Percentiles rank a stretch among this genome's conserved stretches.
These are phyloP conservation scores for Acleris holmiana DNA, from an alignment of 2,888 invertebrate genomes.

Conservation along the genomic window DNA sequence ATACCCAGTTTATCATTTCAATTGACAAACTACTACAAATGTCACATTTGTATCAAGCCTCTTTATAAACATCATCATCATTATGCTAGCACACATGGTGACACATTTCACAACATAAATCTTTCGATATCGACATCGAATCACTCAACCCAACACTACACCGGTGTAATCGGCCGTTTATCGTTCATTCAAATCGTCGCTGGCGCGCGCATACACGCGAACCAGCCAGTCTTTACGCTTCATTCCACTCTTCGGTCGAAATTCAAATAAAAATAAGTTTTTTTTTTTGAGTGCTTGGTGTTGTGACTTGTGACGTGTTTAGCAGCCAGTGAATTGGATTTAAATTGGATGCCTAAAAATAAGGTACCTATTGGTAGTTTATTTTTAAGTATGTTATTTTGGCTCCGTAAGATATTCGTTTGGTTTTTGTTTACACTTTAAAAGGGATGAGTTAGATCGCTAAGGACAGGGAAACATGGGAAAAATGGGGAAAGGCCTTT, in stretches of 20 bases:
- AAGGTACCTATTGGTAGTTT: not conserved
- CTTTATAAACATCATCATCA: too few relatives aligned
- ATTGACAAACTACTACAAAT: too few relatives aligned
- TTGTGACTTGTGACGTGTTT: slow-evolving; percentile 18
- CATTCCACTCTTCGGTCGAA: slow-evolving; percentile 24
- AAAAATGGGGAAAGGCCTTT: too few relatives aligned
- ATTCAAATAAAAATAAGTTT: not conserved
- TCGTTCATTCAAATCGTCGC: slow-evolving; percentile 49
- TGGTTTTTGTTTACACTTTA: too few relatives aligned
- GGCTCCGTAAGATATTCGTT: not conserved
- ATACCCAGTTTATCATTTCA: too few relatives aligned
- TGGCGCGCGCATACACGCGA: slow-evolving; percentile 46
- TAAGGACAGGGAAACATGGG: too few relatives aligned
- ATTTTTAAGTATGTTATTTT: not conserved
- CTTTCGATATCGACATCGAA: slow-evolving; percentile 52
- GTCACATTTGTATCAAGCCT: too few relatives aligned
- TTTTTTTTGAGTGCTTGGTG: slow-evolving; percentile 17
- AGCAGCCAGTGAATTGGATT: slow-evolving; percentile 27
- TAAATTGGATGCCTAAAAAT: slow-evolving; percentile 12
- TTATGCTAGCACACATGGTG: too few relatives aligned
- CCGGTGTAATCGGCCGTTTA: slow-evolving; percentile 63
- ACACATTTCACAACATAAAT: slow-evolving; percentile 3
- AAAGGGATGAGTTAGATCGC: too few relatives aligned
- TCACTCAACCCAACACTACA: slow-evolving; percentile 56
- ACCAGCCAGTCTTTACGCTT: slow-evolving; percentile 31